Evolutionary conservation across 2,113 vertebrate species (phyloP), one percentile per base, ranked within the genome.

Genomic region (Triplophysa rosa): DNA sequence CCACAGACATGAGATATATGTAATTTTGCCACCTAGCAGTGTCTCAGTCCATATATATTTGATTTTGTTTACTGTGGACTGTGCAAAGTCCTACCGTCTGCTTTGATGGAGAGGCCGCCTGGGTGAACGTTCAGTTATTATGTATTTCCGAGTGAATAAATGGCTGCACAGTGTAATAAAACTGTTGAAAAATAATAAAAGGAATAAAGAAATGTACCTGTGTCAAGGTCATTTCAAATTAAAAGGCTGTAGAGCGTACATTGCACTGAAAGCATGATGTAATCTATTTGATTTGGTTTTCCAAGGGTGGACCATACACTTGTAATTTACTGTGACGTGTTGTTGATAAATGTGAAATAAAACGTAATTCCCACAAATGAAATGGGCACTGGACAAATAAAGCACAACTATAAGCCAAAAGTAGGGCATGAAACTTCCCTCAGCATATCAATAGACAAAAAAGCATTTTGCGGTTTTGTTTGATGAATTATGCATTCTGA

Each of bases 31-130:
- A 82, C 84, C 77, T 84, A 82, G 79, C 84, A 82, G 82, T 81
- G 88, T 79, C 80, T 76, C 85, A 83, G 84, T 88, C 80, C 83
- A 89, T 88, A 82, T 87, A 90, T 89, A 82, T 89, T 89, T 89
- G 66, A 90, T 86, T 86, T 83, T 90, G 87, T 89, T 88, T 88
- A 87, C 83, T 74, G 78, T 64, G 77, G 87, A 84, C 85, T 82
- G 84, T 83, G 82, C 84, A 80, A 84, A 84, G 83, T 86, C 82
- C 79, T 59, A 75, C 19, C 10, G 66, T 23, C 26, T 59, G 23
- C 16, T 21, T 8, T 26, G 63, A 67, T 47, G 8, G 69, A 79
- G 73, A 33, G 66, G 78, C 33, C 66, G 84, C 89, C 80, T 63
- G n/a, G 5, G 82, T 84, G 85, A 26, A 78, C 64, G 64, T 84